A percentile compares a stretch with the other conserved stretches of the same genome.
These are phyloP conservation scores for Mola mola DNA, from an alignment of 2,113 vertebrate species.

Conservation along the genomic window DNA sequence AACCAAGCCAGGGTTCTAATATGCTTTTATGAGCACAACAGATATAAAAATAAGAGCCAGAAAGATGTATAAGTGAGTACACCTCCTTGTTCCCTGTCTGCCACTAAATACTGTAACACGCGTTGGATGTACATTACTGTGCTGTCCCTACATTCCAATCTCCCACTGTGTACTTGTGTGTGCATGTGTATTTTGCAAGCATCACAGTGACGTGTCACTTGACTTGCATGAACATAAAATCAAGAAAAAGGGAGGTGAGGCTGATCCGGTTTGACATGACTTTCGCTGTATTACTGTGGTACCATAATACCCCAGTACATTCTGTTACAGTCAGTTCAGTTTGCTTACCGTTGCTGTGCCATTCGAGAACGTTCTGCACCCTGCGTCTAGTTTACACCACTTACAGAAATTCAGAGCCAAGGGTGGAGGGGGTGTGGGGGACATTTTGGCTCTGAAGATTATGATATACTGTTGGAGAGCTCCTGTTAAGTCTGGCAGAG, in stretches of 20 bases:
- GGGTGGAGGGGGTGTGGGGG: too few relatives aligned
- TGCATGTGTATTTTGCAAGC: constrained; percentile 18
- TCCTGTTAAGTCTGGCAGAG: too few relatives aligned
- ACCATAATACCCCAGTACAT: not conserved
- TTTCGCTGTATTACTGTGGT: constrained; percentile 5
- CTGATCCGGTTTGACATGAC: constrained; percentile 45
- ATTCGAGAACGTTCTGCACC: too few relatives aligned
- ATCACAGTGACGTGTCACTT: constrained; percentile 50
- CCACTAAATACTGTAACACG: constrained; percentile 21
- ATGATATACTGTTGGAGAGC: too few relatives aligned
- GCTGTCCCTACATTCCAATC: constrained; percentile 36
- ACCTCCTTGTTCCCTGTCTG: constrained; percentile 2
- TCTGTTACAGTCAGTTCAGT: too few relatives aligned
- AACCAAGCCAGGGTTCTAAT: not conserved
- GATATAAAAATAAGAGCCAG: constrained; percentile 5
- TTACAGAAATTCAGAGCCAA: too few relatives aligned
- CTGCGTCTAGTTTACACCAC: too few relatives aligned
- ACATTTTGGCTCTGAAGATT: too few relatives aligned
- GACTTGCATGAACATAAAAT: constrained; percentile 22
- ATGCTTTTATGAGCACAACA: not conserved
- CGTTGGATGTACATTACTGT: constrained; percentile 28
- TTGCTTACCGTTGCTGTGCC: too few relatives aligned
- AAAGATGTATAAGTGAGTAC: not conserved
- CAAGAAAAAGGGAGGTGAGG: constrained; percentile 18
- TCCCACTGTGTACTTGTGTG: too few relatives aligned